Evolutionary conservation across 2,888 invertebrate species (phyloP).

Genomic region (Monoplex corrugatus): DNA sequence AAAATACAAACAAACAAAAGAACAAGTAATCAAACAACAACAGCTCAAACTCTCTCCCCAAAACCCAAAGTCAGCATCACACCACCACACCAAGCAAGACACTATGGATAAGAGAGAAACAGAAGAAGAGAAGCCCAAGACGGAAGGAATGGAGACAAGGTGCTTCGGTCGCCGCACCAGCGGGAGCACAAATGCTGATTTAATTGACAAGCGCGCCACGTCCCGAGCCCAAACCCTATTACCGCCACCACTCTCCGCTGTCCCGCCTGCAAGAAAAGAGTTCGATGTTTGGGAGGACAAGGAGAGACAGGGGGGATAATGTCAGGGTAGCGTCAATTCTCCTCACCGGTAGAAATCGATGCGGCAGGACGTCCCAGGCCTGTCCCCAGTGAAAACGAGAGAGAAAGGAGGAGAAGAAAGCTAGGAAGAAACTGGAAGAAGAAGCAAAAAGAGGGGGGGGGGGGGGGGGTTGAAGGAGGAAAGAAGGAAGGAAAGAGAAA

Average conservation of each 20-base stretch:
- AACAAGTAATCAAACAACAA: no score
- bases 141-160: not conserved
- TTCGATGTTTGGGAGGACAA: conserved; percentile 27
- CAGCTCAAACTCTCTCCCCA: no score
- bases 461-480: no score
- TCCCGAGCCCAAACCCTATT: conserved; percentile 42
- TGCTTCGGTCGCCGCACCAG: not conserved
- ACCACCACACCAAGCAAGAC: no score
- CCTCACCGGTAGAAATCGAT: conserved; percentile 36
- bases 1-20: no score
- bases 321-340: conserved; percentile 14
- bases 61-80: no score
- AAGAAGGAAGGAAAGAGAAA: no score
- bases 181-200: conserved; percentile 36
- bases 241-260: conserved; percentile 19
- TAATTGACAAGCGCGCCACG: conserved; percentile 44
- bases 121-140: no score
- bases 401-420: no score
- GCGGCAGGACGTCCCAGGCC: conserved; percentile 27
- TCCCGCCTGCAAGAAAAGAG: conserved; percentile 18
- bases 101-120: no score
- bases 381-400: not conserved
- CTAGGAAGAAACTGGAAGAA: no score
- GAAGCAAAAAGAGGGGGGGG: no score
- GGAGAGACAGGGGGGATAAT: conserved; percentile 37